These are phyloP conservation scores for Rhyacophila evoluta DNA, from an alignment of 2,888 invertebrate genomes.

Conservation along the genomic window DNA sequence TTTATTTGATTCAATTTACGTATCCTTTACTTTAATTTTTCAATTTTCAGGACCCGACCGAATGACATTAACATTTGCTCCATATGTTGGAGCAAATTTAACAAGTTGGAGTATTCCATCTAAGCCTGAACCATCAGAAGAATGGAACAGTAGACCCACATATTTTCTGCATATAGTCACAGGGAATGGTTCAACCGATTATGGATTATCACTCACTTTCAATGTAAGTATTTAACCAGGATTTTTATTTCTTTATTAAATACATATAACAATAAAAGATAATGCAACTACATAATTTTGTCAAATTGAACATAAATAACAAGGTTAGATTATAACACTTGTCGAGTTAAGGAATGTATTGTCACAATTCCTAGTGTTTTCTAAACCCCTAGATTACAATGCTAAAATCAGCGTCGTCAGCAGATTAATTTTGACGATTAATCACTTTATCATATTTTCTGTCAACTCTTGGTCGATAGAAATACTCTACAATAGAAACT, in stretches of 20 bases:
- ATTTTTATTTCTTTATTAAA: not conserved
- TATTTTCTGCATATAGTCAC: constrained; percentile 38
- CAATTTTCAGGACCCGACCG: constrained; percentile 39
- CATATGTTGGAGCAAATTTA: constrained; percentile 34
- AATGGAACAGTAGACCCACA: constrained; percentile 41
- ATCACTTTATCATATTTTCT: no score
- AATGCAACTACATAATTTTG: no score
- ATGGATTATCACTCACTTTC: not conserved
- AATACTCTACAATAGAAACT: no score
- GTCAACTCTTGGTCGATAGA: no score
- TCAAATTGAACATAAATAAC: not conserved
- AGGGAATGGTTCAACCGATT: not conserved
- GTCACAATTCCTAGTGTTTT: not conserved
- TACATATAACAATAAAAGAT: no score
- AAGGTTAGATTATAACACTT: not conserved
- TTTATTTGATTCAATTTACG: no score
- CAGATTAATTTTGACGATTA: no score
- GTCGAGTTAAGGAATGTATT: not conserved
- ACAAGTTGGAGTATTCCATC: constrained; percentile 36
- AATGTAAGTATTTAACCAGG: constrained; percentile 23
- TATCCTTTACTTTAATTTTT: no score
- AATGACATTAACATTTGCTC: constrained; percentile 44
- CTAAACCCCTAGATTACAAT: not conserved
- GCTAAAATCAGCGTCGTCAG: no score
- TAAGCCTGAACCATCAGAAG: constrained; percentile 1